These are phyloP conservation scores for Rotaria macrura DNA, from an alignment of 2,888 invertebrate genomes.

Conservation along the genomic window DNA sequence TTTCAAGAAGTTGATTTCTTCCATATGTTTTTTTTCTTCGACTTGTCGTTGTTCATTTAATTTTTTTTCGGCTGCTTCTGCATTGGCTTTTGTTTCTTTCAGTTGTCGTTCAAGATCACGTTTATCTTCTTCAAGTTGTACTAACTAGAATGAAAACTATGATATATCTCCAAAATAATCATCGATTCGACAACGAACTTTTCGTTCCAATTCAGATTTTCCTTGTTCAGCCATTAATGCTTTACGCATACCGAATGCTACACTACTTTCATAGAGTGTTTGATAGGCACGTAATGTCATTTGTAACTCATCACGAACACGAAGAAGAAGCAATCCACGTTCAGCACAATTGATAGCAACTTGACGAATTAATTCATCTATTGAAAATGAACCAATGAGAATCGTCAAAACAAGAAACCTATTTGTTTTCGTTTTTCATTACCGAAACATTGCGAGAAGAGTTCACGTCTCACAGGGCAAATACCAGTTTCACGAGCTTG, in stretches of 20 bases:
- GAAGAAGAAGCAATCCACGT: conserved; percentile 75
- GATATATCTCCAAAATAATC: not conserved
- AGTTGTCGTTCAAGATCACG: conserved; percentile 70
- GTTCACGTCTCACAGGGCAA: conserved; percentile 79
- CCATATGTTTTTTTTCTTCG: conserved; percentile 79
- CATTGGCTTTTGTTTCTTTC: conserved; percentile 50
- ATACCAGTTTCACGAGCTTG: conserved; percentile 91
- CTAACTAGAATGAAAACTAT: not conserved
- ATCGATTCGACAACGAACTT: conserved; percentile 37
- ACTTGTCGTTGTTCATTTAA: conserved; percentile 67
- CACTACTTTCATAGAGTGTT: conserved; percentile 87
- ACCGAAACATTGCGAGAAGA: conserved; percentile 89
- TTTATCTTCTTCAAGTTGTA: conserved; percentile 58
- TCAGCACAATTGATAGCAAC: conserved; percentile 94
- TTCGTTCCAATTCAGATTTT: conserved; percentile 55
- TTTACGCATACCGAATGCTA: conserved; percentile 93
- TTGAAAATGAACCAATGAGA: not conserved
- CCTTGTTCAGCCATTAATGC: conserved; percentile 85
- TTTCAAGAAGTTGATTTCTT: conserved; percentile 79
- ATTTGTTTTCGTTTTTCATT: conserved; percentile 39
- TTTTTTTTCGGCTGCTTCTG: conserved; percentile 50
- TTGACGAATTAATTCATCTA: conserved; percentile 74
- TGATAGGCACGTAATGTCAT: conserved; percentile 95
- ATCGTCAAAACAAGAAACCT: not conserved
- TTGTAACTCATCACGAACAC: conserved; percentile 84